These are phyloP conservation scores for Menidia menidia DNA, from an alignment of 2,797 vertebrate species.

Conservation along the genomic window DNA sequence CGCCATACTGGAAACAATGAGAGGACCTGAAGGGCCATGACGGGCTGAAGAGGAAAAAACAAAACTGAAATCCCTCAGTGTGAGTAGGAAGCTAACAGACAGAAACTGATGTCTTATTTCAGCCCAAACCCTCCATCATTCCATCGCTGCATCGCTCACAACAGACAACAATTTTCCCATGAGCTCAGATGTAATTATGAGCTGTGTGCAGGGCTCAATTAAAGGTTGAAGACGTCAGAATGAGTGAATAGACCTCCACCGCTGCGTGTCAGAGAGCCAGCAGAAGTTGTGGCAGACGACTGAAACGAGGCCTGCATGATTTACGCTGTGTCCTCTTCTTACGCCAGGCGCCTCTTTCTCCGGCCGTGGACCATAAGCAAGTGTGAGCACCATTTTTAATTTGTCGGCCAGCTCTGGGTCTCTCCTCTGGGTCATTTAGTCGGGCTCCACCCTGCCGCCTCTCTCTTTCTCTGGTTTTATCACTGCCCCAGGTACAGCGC, in stretches of 20 bases:
- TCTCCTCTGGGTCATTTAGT: conserved; percentile 46
- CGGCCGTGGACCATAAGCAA: conserved; percentile 24
- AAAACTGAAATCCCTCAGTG: conserved; percentile 37
- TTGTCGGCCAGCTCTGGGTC: conserved; percentile 32
- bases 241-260: conserved; percentile 72
- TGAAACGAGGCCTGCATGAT: conserved; percentile 70
- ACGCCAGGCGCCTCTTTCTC: conserved; percentile 54
- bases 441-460: conserved; percentile 43
- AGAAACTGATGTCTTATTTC: conserved; percentile 24
- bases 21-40: conserved; percentile 44
- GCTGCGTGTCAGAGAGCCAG: conserved; percentile 68
- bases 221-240: conserved; percentile 68
- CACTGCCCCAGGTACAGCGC: conserved; percentile 70
- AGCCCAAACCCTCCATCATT: conserved; percentile 43
- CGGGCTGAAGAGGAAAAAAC: conserved; percentile 47
- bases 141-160: conserved; percentile 49
- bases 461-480: conserved; percentile 62
- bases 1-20: conserved; percentile 77
- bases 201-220: conserved; percentile 64
- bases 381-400: conserved; percentile 26
- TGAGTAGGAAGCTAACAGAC: conserved; percentile 5
- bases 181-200: conserved; percentile 74
- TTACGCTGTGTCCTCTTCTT: conserved; percentile 59
- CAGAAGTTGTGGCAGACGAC: conserved; percentile 58
- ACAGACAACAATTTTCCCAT: conserved; percentile 71